A percentile compares a stretch with the other conserved stretches of the same genome.
These are phyloP conservation scores for Drosophila longiperda DNA, from an alignment of 2,888 invertebrate species.

Conservation along the genomic window DNA sequence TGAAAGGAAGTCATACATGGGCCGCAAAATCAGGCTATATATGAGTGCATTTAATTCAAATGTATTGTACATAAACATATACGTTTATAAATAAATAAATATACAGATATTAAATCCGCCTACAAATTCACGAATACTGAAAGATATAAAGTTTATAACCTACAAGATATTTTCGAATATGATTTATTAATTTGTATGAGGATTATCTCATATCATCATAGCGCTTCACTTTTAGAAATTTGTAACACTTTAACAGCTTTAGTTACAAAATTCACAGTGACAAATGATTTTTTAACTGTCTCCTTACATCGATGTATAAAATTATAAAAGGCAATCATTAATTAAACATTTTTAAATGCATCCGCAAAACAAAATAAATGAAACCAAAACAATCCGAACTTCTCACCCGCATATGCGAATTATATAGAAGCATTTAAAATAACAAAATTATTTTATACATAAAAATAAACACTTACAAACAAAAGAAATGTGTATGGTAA, in stretches of 20 bases:
- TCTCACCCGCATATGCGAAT: neutral
- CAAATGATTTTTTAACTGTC: neutral
- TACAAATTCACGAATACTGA: conserved; percentile 6
- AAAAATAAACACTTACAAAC: conserved; percentile 44
- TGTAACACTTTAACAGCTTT: neutral
- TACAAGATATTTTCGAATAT: neutral
- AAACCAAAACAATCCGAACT: neutral
- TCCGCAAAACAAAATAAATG: neutral
- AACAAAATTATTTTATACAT: neutral
- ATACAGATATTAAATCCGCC: conserved; percentile 27
- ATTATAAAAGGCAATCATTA: neutral
- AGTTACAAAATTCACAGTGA: neutral
- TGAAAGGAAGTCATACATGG: too few relatives aligned
- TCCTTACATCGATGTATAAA: neutral
- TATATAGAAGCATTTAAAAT: neutral
- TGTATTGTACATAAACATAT: neutral
- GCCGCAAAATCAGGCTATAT: conserved; percentile 10
- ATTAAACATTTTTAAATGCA: neutral
- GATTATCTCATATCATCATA: too few relatives aligned
- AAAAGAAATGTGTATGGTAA: conserved; percentile 24
- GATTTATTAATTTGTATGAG: neutral
- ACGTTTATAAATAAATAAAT: neutral
- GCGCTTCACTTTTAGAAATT: too few relatives aligned
- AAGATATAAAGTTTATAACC: neutral
- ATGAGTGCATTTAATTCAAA: conserved; percentile 11